Conservation (phyloP, 2,888 invertebrate genomes). For the Thera obeliscata region DNA sequence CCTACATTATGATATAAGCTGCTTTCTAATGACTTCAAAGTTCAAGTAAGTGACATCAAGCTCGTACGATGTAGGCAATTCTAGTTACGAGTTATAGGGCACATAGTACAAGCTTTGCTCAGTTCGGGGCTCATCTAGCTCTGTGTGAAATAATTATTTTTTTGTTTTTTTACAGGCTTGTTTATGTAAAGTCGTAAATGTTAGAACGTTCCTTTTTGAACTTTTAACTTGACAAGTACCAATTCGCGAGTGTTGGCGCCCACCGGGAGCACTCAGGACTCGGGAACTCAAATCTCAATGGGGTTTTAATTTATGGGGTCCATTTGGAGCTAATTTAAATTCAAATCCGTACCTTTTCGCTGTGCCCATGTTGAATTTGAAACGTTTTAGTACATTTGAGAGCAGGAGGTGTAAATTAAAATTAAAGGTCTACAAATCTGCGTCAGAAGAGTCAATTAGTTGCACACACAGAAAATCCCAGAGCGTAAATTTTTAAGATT, state of each 20-base stretch:
- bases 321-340: constrained; percentile 8
- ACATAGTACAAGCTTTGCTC: too few species aligned
- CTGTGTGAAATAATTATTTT: neutral
- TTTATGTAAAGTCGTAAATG: neutral
- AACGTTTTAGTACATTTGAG: neutral
- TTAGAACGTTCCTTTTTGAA: neutral
- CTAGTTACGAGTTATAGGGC: too few species aligned
- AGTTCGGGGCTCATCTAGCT: too few species aligned
- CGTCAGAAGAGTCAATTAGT: neutral
- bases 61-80: too few species aligned
- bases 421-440: neutral
- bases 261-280: constrained; percentile 1
- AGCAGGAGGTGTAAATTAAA: neutral
- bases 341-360: constrained; percentile 4
- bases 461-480: neutral
- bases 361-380: neutral
- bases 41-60: too few species aligned
- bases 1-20: neutral
- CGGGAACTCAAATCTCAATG: constrained; percentile 5
- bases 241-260: neutral
- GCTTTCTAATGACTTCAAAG: neutral
- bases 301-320: constrained; percentile 9
- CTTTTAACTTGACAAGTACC: neutral
- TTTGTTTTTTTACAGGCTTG: neutral
- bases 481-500: too few species aligned